These are phyloP conservation scores for Pachypanchax playfairii DNA, from an alignment of 2,113 vertebrate species.

Conservation along the genomic window DNA sequence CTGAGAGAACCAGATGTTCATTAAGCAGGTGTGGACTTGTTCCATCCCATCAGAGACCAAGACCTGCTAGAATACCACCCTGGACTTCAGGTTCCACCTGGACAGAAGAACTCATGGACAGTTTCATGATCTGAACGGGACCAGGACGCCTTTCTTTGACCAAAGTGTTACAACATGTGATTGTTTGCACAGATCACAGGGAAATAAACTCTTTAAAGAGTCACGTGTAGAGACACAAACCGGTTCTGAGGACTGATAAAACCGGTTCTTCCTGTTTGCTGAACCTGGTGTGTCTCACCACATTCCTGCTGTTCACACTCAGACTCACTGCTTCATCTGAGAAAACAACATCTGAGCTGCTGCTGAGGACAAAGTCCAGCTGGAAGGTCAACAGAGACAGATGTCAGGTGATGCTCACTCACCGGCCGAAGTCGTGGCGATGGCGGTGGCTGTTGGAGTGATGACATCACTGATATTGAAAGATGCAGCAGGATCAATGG, in stretches of 20 bases:
- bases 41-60: too few species aligned
- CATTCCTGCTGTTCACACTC: conserved; percentile 41
- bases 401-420: conserved; percentile 19
- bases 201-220: too few species aligned
- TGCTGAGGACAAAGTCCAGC: neutral
- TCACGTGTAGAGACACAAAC: neutral
- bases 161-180: too few species aligned
- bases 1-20: too few species aligned
- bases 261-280: conserved; percentile 42
- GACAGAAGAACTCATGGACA: too few species aligned
- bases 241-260: conserved; percentile 19
- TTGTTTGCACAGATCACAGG: too few species aligned
- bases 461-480: conserved; percentile 60
- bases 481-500: conserved; percentile 9
- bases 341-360: conserved; percentile 31
- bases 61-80: too few species aligned
- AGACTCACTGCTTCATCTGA: conserved; percentile 8
- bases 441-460: neutral
- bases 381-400: neutral
- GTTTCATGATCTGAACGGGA: too few species aligned
- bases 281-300: conserved; percentile 19
- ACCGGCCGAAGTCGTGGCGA: conserved; percentile 60
- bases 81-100: too few species aligned
- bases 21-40: too few species aligned
- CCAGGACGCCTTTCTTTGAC: too few species aligned